Evolutionary conservation across 2,888 invertebrate genomes (phyloP).

Genomic region (Microctonus brassicae): DNA sequence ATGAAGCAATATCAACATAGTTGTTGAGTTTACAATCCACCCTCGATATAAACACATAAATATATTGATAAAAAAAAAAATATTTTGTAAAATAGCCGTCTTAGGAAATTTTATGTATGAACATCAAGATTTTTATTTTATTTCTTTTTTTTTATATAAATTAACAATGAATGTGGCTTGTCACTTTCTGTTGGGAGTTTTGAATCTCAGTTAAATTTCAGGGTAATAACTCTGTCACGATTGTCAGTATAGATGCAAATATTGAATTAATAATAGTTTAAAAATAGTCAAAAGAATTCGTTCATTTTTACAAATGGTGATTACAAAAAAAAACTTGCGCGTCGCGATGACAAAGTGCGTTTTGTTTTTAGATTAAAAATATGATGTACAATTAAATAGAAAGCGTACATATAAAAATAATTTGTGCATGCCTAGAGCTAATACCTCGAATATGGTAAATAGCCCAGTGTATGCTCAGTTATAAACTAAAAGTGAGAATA

Average conservation of each 20-base stretch:
- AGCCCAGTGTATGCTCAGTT: background rate
- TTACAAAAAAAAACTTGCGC: background rate
- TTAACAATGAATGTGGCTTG: background rate
- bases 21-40: background rate
- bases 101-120: background rate
- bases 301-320: background rate
- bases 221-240: background rate
- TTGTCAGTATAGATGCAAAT: background rate
- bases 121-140: background rate
- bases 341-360: background rate
- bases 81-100: background rate
- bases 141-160: background rate
- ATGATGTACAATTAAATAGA: constrained; percentile 10
- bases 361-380: background rate
- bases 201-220: background rate
- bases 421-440: constrained; percentile 60
- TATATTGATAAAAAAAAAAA: background rate
- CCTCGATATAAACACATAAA: background rate
- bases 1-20: constrained; percentile 4
- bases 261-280: background rate
- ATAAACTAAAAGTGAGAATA: background rate
- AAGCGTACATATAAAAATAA: constrained; percentile 44
- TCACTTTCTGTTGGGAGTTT: background rate
- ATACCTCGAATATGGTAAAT: constrained; percentile 40
- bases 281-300: background rate